These are phyloP conservation scores for Burhinus bistriatus DNA, from an alignment of 2,113 vertebrate genomes.

Conservation along the genomic window DNA sequence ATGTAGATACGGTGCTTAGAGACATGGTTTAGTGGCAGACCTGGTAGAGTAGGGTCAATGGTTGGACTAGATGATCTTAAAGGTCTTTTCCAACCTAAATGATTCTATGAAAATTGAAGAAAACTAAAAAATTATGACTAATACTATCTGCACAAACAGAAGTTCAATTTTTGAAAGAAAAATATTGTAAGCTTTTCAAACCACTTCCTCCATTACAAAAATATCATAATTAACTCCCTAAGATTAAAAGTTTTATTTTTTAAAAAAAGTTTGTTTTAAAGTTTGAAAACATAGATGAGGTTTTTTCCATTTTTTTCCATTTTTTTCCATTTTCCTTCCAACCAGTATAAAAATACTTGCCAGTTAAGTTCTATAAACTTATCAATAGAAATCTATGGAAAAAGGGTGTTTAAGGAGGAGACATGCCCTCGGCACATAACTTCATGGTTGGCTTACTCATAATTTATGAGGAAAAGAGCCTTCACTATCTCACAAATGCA, in stretches of 20 bases:
- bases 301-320: background rate
- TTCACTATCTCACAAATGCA: background rate
- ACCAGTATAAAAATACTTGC: background rate
- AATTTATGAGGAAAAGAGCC: background rate
- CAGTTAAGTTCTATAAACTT: background rate
- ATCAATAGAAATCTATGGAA: background rate
- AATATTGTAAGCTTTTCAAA: background rate
- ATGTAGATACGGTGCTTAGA: too few relatives aligned
- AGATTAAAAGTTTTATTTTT: background rate
- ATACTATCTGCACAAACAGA: background rate
- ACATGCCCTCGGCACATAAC: background rate
- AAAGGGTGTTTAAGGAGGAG: background rate
- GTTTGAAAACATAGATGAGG: background rate
- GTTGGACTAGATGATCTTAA: too few relatives aligned
- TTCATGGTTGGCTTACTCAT: background rate
- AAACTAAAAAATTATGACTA: background rate
- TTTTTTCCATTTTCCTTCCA: background rate
- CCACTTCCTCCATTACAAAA: background rate
- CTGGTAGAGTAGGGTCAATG: too few relatives aligned
- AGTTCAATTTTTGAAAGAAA: background rate
- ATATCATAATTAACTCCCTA: background rate
- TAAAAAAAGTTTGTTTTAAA: background rate
- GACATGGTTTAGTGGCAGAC: too few relatives aligned
- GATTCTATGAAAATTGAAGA: background rate
- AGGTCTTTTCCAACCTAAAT: too few relatives aligned